Evolutionary conservation across 1,140 invertebrate genomes (phyloP).

Genomic region (Apocrypta bakeri): DNA sequence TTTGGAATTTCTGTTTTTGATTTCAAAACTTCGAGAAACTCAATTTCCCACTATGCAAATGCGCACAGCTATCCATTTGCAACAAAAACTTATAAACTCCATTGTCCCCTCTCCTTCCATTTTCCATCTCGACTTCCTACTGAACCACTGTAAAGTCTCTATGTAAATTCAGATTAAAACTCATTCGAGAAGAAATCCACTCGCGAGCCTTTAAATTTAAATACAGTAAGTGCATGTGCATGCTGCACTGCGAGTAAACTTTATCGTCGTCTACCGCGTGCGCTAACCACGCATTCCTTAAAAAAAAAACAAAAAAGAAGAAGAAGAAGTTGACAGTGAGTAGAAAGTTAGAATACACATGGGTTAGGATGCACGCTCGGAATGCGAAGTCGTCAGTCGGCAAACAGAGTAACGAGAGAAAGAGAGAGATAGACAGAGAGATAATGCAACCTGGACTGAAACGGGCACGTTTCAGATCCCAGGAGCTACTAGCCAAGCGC

Average conservation of each 20-base stretch:
- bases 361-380: background rate
- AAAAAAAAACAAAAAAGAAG: background rate
- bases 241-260: background rate
- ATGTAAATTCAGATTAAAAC: slow-evolving; percentile 3
- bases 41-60: background rate
- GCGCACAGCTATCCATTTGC: background rate
- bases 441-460: background rate
- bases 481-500: background rate
- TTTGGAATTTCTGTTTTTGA: background rate
- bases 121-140: no score
- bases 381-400: background rate
- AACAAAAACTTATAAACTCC: background rate
- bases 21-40: background rate
- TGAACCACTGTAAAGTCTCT: background rate
- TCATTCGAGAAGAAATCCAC: background rate
- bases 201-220: background rate
- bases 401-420: background rate
- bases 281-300: no score
- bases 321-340: no score
- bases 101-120: background rate
- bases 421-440: background rate
- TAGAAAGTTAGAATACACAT: background rate
- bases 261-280: background rate
- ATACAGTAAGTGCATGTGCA: background rate
- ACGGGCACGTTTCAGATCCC: slow-evolving; percentile 27